phyloP scores from a whole-genome alignment of 2,113 vertebrate species.

The Elachura formosa region DNA sequence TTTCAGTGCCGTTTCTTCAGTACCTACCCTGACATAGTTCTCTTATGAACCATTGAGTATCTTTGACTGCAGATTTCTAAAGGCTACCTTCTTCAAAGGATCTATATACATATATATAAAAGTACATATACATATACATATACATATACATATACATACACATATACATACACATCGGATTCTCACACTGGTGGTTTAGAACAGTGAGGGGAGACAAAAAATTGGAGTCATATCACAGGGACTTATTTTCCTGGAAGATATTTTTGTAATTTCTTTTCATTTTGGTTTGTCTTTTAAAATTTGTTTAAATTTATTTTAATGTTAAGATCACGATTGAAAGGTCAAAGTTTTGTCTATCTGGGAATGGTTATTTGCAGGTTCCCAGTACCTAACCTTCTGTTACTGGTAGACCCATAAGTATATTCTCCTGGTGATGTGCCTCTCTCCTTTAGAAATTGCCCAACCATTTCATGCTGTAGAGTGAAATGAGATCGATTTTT shows the following conservation, averaged over 20 bases:
- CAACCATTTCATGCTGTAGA: not conserved
- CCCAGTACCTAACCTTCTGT: not conserved
- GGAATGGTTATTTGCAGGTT: not conserved
- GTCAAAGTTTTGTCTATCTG: not conserved
- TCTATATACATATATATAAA: not conserved
- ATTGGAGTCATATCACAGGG: not conserved
- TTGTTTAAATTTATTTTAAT: not conserved
- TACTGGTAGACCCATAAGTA: not conserved
- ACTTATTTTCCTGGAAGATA: not conserved
- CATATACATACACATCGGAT: not conserved
- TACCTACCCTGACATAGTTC: not conserved
- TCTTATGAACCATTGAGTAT: not conserved
- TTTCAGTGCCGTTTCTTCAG: conserved; percentile 8
- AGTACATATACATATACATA: not conserved
- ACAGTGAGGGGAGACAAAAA: not conserved
- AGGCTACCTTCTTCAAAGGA: not conserved
- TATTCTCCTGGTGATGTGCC: not conserved
- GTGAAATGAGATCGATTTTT: not conserved
- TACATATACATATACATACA: not conserved
- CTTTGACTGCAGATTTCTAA: not conserved
- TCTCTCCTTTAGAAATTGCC: not conserved
- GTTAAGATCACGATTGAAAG: not conserved
- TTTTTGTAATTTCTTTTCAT: not conserved
- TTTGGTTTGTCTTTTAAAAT: not conserved
- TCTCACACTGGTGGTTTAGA: not conserved